Conservation (phyloP, 1,140 invertebrate genomes). For the Batillaria attramentaria region DNA sequence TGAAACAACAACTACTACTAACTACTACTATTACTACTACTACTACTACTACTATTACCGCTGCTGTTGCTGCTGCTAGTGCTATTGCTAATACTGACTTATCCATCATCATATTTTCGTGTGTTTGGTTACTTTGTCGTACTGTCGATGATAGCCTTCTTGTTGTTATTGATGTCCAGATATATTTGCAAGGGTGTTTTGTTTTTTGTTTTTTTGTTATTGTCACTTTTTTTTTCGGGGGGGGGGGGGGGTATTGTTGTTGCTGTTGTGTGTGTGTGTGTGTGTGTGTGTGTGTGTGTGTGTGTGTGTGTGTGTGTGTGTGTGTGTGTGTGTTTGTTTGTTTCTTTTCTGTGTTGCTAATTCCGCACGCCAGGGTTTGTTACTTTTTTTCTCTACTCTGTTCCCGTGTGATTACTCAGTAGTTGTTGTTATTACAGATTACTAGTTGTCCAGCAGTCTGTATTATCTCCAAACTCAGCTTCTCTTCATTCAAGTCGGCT, state of each 20-base stretch:
- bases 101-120: too few relatives aligned
- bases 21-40: constrained; percentile 7
- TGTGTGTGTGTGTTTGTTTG: neutral
- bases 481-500: too few relatives aligned
- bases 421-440: neutral
- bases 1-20: too few relatives aligned
- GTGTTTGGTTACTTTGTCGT: neutral
- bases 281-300: neutral
- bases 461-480: too few relatives aligned
- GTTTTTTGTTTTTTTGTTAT: too few relatives aligned
- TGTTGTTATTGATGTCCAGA: too few relatives aligned
- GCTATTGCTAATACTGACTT: neutral
- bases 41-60: neutral
- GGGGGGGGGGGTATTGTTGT: too few relatives aligned
- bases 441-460: neutral
- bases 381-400: neutral
- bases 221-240: too few relatives aligned
- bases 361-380: neutral
- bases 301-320: neutral
- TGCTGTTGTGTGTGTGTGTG: neutral
- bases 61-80: neutral
- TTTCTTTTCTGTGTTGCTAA: neutral
- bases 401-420: neutral
- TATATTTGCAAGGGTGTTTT: too few relatives aligned
- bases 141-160: too few relatives aligned